Conservation (phyloP, 2,113 vertebrate species). For the Gymnobelideus leadbeateri region DNA sequence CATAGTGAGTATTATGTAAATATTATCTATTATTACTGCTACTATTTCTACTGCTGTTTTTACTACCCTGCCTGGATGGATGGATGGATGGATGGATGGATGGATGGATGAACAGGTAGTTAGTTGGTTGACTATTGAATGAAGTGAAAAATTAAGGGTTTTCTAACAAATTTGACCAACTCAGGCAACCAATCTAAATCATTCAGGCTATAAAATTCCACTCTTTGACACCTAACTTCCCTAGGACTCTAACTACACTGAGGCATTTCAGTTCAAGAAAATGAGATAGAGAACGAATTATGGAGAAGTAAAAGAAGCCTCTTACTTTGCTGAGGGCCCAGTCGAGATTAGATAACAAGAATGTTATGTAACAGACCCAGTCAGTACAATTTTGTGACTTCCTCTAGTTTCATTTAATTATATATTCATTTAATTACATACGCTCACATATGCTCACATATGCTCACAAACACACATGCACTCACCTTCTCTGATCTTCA, state of each 20-base stretch:
- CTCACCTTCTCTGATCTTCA: background rate
- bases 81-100: background rate
- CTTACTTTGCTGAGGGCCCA: background rate
- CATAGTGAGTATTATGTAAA: background rate
- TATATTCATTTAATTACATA: no score
- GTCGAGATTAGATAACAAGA: background rate
- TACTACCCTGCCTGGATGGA: background rate
- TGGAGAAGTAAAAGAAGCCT: background rate
- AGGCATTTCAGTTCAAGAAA: background rate
- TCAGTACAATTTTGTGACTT: background rate
- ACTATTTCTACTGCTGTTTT: background rate
- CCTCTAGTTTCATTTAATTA: background rate
- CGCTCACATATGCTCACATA: background rate
- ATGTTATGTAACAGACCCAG: background rate
- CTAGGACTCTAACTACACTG: background rate
- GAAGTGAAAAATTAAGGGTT: background rate
- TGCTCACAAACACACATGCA: background rate
- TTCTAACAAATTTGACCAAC: background rate
- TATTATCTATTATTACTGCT: background rate
- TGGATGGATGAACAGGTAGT: background rate
- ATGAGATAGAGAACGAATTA: background rate
- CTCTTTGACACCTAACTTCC: background rate
- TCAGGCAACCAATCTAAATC: background rate
- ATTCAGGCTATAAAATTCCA: background rate
- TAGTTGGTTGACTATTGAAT: background rate